Evolutionary conservation across 2,888 invertebrate species (phyloP), one percentile per base, ranked within the genome.

Genomic region (Onchidella celtica): DNA sequence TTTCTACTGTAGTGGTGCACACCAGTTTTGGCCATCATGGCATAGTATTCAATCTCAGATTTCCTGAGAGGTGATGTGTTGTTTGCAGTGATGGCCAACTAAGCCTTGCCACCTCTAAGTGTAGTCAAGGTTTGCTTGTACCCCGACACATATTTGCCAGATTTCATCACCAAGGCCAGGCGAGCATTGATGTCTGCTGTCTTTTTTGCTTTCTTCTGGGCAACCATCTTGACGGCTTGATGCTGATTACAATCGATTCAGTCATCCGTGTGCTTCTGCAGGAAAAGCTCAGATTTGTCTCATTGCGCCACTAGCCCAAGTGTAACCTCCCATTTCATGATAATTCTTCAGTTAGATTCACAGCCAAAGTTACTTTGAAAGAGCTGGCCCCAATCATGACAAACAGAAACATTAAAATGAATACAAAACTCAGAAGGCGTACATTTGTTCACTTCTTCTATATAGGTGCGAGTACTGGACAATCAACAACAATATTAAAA

Each of bases 1-100:
- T 98, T 99, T 77, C 99, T 99, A 87, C 97, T 97, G 95, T 99
- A 99, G 94, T 99, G 99, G 94, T 99, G 99, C 73, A 99, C 99
- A 87, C 99, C 99, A 83, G 99, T 99, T 94, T 99, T 99, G 65
- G 99, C 98, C 94, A 99, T 95, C 96, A 99, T 98, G 82, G 99
- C 99, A 93, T 99, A 99, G 94, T 99, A 99, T 93, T 99, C 99
- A 93, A 99, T 99, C 95, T 99, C 99, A 0, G 98, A 98, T 95
- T 98, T 98, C 95, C 99, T 98, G 94, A 99, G 95, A 69, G 99
- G 98, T 87, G 99, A 99, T 36, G 99, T 99, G 94, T 99, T 99
- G 95, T 97, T 99, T 90, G 99, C 98, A 91, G 99, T 98, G 94
- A 99, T 98, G 92, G 99, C 97, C 92, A 99, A 95, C 94, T 99